A percentile compares a stretch with the other conserved stretches of the same genome.
These are phyloP conservation scores for Anabas testudineus DNA, from an alignment of 2,797 vertebrate species.

Conservation along the genomic window DNA sequence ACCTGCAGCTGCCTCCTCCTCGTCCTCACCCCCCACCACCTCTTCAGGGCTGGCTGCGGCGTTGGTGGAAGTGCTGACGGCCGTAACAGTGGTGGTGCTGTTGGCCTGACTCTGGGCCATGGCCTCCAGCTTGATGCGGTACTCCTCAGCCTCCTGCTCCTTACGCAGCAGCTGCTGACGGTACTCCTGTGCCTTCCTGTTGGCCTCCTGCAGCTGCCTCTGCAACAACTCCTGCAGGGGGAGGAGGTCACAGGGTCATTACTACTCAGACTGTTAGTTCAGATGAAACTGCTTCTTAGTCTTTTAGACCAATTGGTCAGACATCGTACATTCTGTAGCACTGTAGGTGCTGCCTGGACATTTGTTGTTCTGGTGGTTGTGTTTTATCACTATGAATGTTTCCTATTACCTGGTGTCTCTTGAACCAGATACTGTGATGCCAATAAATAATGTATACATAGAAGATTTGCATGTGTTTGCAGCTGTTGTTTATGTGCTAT, in stretches of 20 bases:
- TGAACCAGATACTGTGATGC: too few species aligned
- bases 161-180: constrained; percentile 89
- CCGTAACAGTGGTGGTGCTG: constrained; percentile 12
- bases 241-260: neutral
- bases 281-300: too few species aligned
- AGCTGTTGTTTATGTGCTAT: too few species aligned
- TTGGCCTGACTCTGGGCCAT: constrained; percentile 81
- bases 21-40: constrained; percentile 75
- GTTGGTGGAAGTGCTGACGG: constrained; percentile 2
- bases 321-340: too few species aligned
- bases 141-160: constrained; percentile 91
- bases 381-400: too few species aligned
- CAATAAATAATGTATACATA: too few species aligned
- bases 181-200: constrained; percentile 88
- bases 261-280: too few species aligned
- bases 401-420: too few species aligned
- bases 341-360: too few species aligned
- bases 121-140: constrained; percentile 87
- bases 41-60: constrained; percentile 70
- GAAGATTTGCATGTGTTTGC: too few species aligned
- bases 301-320: too few species aligned
- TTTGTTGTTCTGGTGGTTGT: too few species aligned
- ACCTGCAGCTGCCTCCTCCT: constrained; percentile 59
- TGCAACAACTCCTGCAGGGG: constrained; percentile 79
- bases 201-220: constrained; percentile 87